Evolutionary conservation across 1,140 invertebrate genomes (phyloP), one percentile per base, ranked within the genome.

Genomic region (Sminthurides bifidus): DNA sequence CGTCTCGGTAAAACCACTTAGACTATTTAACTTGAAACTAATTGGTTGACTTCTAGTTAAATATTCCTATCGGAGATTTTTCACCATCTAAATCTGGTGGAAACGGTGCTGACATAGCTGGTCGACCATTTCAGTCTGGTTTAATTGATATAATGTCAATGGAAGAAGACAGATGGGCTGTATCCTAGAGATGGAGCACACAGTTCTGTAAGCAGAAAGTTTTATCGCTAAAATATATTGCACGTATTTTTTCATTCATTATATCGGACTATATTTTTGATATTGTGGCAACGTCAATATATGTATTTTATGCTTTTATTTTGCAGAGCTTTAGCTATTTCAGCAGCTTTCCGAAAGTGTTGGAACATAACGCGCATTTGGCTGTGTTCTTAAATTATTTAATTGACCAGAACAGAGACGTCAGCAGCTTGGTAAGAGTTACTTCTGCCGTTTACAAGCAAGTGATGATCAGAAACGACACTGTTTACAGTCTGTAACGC

Each of bases 361-460:
- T 80, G 74, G 79, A 80, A 66, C 78, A 82, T 59, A 82, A 84
- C 54, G 85, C 85, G 49, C 85, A 92, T 72, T 73, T 92, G 61
- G 83, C 87, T 61, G 85, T 92, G 53, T 91, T 92, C 70, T 81
- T 91, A 58, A 88, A 91, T 72, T 92, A 87, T 70, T 79, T 92
- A 41, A 75, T 91, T 60, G 84, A 80, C 5, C 91, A 90, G 70
- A 83, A 80, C 45, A 54, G 52, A 65, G 86, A 90, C 73, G 86
- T 87, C 37, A 83, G 82, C 63, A 84, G 82, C 71, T 71, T 87
- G 70, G 78, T 81, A 73, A 71, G 72, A 70, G 51, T 43, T 27
- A 48, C 15, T 10, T 19, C 45, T 27, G 15, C 15, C 24, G 45
- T 71, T 68, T 75, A 37, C 77, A 5, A 31, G 29, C 19, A 50